Base-by-base conservation (phyloP, 2,797 vertebrate genomes). In the Sylvia borin region DNA sequence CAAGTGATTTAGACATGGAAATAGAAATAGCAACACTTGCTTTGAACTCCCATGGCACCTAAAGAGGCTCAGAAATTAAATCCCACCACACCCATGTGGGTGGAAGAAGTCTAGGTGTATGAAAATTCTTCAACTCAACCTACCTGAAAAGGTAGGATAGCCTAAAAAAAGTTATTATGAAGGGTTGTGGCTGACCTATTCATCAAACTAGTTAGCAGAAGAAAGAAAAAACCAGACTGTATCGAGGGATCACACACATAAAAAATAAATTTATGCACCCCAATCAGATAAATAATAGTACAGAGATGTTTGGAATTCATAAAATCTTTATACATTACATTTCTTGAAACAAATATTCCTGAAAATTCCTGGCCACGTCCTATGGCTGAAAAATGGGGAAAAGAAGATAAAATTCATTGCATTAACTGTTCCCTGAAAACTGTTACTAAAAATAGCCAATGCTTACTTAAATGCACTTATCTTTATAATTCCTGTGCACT, bases 31-130 rank as follows among this genome's bases (percentile, higher is more conserved):
- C 58, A 83, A 29, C 31, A 29, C 34, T 83, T 58, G 85, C 94
- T 95, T 96, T 95, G 87, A 94, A 96, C 75, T 95, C 68, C 57
- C 68, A 43, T 71, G 61, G 78, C 42, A 91, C 53, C 83, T 73
- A 70, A 54, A 93, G 31, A 73, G 32, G 65, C 68, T 88, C 78
- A 90, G 72, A 77, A 96, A 95, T 88, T 74, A 91, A 96, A 88
- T 62, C 75, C 87, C 91, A 96, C 90, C 94, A 94, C 93, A 92
- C 91, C 94, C 85, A 88, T 61, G 78, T 92, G 68, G 82, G 76
- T 83, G 85, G 90, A 95, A 94, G 53, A 72, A 60, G 38, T 67
- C 92, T 88, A 83, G n/a, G 15, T 72, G 20, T 90, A 93, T 90
- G 82, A 91, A 95, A 96, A 94, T 96, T 43, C 70, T 31, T 90